Percentiles rank a stretch among this genome's conserved stretches.
These are phyloP conservation scores for Pitta sordida DNA, from an alignment of 2,113 vertebrate species.

Conservation along the genomic window DNA sequence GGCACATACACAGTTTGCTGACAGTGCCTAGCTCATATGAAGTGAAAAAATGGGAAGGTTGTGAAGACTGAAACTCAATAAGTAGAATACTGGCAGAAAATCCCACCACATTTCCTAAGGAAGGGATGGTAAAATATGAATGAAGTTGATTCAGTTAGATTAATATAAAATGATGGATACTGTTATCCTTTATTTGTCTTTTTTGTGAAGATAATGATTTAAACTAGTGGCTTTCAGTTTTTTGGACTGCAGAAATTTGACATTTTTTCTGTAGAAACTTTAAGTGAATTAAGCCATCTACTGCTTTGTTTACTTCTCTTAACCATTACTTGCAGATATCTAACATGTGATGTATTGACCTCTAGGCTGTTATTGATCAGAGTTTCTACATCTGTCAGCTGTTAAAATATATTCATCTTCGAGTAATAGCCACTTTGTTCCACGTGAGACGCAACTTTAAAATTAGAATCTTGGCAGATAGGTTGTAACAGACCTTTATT, in stretches of 20 bases:
- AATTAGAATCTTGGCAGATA: not conserved
- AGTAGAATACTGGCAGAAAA: not conserved
- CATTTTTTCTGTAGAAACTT: not conserved
- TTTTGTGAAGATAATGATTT: not conserved
- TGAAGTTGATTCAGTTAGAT: not conserved
- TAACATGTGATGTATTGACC: not conserved
- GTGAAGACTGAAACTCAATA: not conserved
- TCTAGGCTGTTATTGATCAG: constrained; percentile 26
- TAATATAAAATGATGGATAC: not conserved
- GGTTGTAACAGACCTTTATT: not conserved
- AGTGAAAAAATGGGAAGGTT: not conserved
- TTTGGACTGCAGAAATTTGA: not conserved
- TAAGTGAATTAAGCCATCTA: not conserved
- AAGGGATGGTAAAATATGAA: not conserved
- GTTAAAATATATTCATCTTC: not conserved
- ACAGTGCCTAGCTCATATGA: not conserved
- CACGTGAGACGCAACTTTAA: not conserved
- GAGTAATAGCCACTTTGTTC: not conserved
- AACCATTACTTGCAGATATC: not conserved
- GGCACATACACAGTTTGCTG: not conserved
- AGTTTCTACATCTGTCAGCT: not conserved
- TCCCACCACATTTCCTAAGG: not conserved
- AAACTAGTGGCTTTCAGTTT: not conserved
- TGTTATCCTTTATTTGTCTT: not conserved
- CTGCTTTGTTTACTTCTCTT: not conserved